A percentile compares a stretch with the other conserved stretches of the same genome.
Conservation (phyloP, 2,113 vertebrate species). For the Drymodes brunneopygia region DNA sequence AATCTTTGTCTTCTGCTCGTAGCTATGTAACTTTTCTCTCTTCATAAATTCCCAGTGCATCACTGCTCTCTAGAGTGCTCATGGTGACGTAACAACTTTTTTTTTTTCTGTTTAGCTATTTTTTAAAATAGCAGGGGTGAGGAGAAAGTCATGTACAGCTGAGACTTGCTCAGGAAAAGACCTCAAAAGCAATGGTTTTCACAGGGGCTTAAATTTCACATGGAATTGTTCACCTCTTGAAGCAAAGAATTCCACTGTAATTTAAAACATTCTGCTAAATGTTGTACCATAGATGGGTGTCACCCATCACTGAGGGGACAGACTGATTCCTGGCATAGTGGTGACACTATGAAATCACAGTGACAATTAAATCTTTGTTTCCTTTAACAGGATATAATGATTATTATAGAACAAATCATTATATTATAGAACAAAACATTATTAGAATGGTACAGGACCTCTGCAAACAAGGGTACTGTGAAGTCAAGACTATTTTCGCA, state of each 20-base stretch:
- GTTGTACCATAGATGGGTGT: accelerated
- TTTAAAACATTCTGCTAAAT: not conserved
- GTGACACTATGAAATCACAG: not conserved
- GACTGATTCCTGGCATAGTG: not conserved
- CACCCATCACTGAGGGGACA: not conserved
- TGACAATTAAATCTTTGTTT: not conserved
- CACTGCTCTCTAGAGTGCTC: not conserved
- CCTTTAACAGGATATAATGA: not conserved
- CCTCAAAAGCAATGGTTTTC: not conserved
- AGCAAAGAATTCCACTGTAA: not conserved
- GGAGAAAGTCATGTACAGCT: not conserved
- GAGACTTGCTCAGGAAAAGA: not conserved
- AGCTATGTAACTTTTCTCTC: not conserved
- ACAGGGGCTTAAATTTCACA: not conserved
- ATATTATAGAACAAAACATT: too few species aligned
- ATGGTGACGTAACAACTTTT: not conserved
- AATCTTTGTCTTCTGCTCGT: not conserved
- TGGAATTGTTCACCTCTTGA: not conserved
- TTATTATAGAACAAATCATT: too few species aligned
- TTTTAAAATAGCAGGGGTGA: not conserved
- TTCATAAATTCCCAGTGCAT: not conserved
- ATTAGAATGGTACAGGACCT: not conserved
- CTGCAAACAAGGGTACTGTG: not conserved
- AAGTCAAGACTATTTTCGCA: not conserved
- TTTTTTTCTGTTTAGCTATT: accelerated